Evolutionary conservation across 2,113 vertebrate genomes (phyloP).

Genomic region (Aythya baeri): DNA sequence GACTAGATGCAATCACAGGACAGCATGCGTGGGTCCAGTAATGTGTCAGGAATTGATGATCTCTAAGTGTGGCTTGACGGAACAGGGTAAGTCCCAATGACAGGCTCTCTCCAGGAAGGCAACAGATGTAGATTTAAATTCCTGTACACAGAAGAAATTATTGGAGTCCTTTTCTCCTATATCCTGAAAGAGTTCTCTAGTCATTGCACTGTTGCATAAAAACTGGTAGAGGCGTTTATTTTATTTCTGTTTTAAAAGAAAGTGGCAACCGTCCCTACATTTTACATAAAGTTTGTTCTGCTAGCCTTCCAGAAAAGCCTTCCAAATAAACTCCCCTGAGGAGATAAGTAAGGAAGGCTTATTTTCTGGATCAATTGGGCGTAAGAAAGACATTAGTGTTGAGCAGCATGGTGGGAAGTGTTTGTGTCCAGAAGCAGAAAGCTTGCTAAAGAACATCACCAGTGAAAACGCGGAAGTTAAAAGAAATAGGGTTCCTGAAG

Average conservation of each 20-base stretch:
- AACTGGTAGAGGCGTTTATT: background rate
- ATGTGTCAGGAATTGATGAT: background rate
- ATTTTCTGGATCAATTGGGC: background rate
- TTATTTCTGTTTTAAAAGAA: slow-evolving; percentile 5
- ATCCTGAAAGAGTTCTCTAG: background rate
- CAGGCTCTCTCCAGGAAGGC: background rate
- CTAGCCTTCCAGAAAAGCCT: background rate
- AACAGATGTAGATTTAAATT: background rate
- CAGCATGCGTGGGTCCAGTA: background rate
- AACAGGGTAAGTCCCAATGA: background rate
- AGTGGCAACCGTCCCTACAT: background rate
- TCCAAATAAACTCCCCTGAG: background rate
- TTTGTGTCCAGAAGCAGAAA: background rate
- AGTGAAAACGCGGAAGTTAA: background rate
- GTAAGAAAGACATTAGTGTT: background rate
- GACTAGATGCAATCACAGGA: background rate
- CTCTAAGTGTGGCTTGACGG: background rate
- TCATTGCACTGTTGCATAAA: background rate
- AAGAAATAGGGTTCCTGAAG: fast-evolving
- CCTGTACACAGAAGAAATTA: background rate
- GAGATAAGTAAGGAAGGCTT: background rate
- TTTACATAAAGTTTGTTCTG: background rate
- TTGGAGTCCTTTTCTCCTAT: background rate
- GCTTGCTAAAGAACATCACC: background rate
- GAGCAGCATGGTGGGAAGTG: background rate